Base-by-base conservation (phyloP, 1,140 invertebrate species). In the Gonatopus flavifemur region DNA sequence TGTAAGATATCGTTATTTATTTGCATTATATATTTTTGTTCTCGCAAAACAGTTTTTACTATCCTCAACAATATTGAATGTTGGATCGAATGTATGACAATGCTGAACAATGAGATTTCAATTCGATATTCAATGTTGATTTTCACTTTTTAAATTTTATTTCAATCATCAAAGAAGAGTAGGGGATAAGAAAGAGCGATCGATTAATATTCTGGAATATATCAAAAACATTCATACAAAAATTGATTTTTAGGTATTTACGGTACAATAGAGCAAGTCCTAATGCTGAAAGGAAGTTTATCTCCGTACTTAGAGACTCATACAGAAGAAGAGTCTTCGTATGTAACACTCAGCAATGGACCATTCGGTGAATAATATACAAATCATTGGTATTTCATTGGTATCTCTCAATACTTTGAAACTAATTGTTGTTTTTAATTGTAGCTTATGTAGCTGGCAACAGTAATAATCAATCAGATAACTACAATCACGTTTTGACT, bases 271-370 rank as follows among this genome's bases (percentile, higher is more conserved):
- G 69, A 62, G 64, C 55, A 61, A 72, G 55, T 74, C 72, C 76
- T 77, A 69, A 77, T 78, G 74, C 76, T 76, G 67, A 76, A 71
- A 75, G 72, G 73, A 77, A 75, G 67, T 57, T 65, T 75, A 67
- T 69, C 70, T 48, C 61, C 67, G 58, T 69, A 75, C 63, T 65
- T 66, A 37, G 73, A 78, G 61, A 70, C 59, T 59, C 67, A 64
- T 52, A 76, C 67, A 44, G 71, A 78, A 61, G 74, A 75, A 58
- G 73, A 77, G 55, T 73, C 74, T 49, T 70, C 69, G 32, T 77
- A 78, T 53, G 66, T 77, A 64, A 73, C 72, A 40, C 70, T 72
- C 56, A 70, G 64, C 66, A 76, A 76, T 75, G 73, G 71, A 47
- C 72, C 71, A 45, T 67, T 66, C 24, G 57, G 76, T 77, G 72